Base-by-base conservation (phyloP, 2,888 invertebrate genomes). In the Hanleya hanleyi region DNA sequence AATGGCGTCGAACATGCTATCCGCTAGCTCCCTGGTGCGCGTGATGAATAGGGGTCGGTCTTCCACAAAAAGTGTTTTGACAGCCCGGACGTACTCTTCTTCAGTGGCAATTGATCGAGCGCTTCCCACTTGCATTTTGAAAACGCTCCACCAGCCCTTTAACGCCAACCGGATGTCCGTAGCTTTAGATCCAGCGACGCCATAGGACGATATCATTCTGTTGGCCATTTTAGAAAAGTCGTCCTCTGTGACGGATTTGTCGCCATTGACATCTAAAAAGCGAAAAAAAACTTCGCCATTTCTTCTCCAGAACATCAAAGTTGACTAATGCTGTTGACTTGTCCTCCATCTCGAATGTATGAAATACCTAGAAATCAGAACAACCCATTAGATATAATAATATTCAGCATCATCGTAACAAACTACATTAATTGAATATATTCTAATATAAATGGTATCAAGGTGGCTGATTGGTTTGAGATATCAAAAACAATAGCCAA, bases 71-170 rank as follows among this genome's bases (percentile, higher is more conserved):
- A 64, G 18, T 1, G 37, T n/a, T n/a, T 37, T 37, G 5, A 64
- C 26, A 22, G 37, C 64, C 2, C n/a, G 18, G 22, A 64, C 64
- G 37, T 37, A 64, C n/a, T 64, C 64, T 7, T 64, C 64, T 12
- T 64, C 64, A 15, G 64, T 64, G 26, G 64, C 64, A 36, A 64
- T 64, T 12, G n/a, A 36, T 37, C 64, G 1, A 1, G 64, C 26
- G 15, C 64, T 37, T 1, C 64, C 64, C 18, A 64, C 64, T 9
- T 35, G 4, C 38, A 35, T 64, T 26, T 64, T 64, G 64, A 37
- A 64, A 15, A 64, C 38, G 37, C n/a, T 37, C 64, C 64, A 64
- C 64, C 64, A 64, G n/a, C 64, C 64, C 37, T 37, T 35, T 15
- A 64, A n/a, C 1, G 64, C 64, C 1, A 18, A n/a, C 2, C 38